Conservation (phyloP, 2,888 invertebrate genomes). For the Metallyticus violacea region DNA sequence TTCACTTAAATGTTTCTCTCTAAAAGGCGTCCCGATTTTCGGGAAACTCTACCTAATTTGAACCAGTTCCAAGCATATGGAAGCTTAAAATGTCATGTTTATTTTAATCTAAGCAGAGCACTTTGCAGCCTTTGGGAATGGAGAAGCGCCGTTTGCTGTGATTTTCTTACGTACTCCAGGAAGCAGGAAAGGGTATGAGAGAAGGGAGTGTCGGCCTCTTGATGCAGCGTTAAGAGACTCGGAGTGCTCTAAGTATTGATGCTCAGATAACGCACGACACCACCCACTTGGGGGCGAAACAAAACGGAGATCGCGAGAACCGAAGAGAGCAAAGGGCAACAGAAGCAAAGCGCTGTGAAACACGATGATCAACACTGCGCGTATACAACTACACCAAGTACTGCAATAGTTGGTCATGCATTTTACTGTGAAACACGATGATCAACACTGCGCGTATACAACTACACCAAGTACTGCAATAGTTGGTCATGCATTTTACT, state of each 20-base stretch:
- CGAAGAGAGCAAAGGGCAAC: too few relatives aligned
- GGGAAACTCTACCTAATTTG: too few relatives aligned
- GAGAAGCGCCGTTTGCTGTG: background rate
- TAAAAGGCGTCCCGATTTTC: too few relatives aligned
- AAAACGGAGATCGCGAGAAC: background rate
- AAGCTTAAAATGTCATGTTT: background rate
- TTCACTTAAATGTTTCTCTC: too few relatives aligned
- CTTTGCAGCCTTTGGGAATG: background rate
- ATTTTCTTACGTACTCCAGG: background rate
- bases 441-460: too few relatives aligned
- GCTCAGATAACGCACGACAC: background rate
- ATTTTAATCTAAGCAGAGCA: background rate
- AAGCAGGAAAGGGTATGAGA: background rate
- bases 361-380: too few relatives aligned
- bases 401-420: too few relatives aligned
- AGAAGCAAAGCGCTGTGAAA: background rate
- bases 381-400: too few relatives aligned
- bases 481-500: too few relatives aligned
- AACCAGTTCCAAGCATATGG: too few relatives aligned
- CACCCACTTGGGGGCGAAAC: background rate
- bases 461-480: too few relatives aligned
- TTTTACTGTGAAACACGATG: background rate
- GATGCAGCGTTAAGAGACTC: background rate
- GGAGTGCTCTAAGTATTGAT: background rate
- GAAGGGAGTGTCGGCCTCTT: background rate